phyloP scores from a whole-genome alignment of 2,797 vertebrate species.

The Eulemur coronatus region DNA sequence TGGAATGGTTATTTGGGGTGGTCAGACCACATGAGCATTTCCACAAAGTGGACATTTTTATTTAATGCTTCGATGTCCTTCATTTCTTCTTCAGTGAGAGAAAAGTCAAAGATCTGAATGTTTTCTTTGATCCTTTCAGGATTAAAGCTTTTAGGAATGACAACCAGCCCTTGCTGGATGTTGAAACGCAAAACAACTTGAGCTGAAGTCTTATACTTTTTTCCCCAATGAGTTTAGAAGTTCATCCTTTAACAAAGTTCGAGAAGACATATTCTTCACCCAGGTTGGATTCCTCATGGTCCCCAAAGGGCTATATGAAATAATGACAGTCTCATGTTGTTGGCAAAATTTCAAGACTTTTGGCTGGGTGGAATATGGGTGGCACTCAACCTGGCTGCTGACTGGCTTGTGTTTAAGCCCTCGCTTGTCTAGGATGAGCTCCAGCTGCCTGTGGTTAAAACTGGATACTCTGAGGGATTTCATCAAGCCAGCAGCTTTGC shows the following conservation, averaged over 20 bases:
- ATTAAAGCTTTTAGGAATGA: conserved; percentile 96
- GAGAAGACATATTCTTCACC: conserved; percentile 93
- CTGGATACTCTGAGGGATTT: conserved; percentile 97
- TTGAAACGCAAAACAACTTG: conserved; percentile 93
- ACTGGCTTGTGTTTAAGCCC: conserved; percentile 95
- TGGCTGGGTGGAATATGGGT: conserved; percentile 95
- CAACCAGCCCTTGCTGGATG: conserved; percentile 91
- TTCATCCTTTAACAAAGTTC: conserved; percentile 91
- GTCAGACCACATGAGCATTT: conserved; percentile 91
- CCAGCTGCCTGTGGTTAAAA: conserved; percentile 94
- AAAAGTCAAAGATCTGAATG: conserved; percentile 95
- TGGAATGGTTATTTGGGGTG: conserved; percentile 88
- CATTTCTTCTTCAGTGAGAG: conserved; percentile 94
- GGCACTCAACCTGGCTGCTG: conserved; percentile 96
- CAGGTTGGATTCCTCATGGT: conserved; percentile 91
- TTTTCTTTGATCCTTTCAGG: conserved; percentile 91
- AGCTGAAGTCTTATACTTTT: conserved; percentile 93
- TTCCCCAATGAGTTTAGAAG: conserved; percentile 88
- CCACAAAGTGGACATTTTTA: conserved; percentile 93
- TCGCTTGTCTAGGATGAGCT: conserved; percentile 93
- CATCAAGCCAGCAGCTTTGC: conserved; percentile 93
- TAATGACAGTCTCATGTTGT: conserved; percentile 91
- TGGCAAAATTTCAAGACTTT: conserved; percentile 94
- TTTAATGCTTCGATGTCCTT: conserved; percentile 91
- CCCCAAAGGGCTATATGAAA: conserved; percentile 95